Percentiles rank a stretch among this genome's conserved stretches.
Conservation (phyloP, 2,888 invertebrate genomes). For the Scaptomyza cyrtandrae region DNA sequence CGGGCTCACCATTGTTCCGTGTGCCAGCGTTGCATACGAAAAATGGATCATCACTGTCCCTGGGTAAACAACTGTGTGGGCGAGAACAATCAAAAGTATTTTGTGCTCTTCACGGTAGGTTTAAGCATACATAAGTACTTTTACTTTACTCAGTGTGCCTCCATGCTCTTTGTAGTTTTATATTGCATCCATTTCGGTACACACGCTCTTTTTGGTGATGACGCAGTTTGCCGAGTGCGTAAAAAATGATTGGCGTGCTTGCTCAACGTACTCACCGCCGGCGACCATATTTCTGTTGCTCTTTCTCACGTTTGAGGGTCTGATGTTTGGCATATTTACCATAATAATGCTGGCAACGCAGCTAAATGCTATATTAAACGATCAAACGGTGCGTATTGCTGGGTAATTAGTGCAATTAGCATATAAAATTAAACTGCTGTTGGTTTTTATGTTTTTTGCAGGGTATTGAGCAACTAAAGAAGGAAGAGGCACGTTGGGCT, state of each 20-base stretch:
- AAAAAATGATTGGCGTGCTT: conserved; percentile 96
- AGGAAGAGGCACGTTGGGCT: conserved; percentile 96
- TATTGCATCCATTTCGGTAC: conserved; percentile 97
- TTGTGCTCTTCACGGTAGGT: conserved; percentile 98
- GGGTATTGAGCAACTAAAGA: conserved; percentile 98
- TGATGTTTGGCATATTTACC: conserved; percentile 98
- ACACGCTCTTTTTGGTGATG: conserved; percentile 95
- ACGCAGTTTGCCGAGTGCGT: conserved; percentile 98
- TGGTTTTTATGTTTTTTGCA: conserved; percentile 83
- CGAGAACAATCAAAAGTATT: conserved; percentile 99
- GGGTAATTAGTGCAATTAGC: neutral
- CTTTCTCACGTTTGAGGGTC: conserved; percentile 96
- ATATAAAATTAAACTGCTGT: conserved; percentile 8
- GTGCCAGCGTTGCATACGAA: conserved; percentile 91
- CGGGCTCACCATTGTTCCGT: conserved; percentile 98
- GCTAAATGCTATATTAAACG: conserved; percentile 98
- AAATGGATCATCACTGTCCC: conserved; percentile 90
- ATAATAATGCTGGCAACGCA: conserved; percentile 99
- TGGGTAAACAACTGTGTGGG: conserved; percentile 99
- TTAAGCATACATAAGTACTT: neutral
- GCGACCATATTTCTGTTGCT: conserved; percentile 96
- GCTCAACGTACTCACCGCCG: conserved; percentile 96
- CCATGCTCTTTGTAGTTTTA: conserved; percentile 90
- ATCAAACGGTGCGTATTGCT: conserved; percentile 92
- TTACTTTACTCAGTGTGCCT: neutral